Conservation (phyloP, 2,797 vertebrate genomes). For the Melanotaenia maccullochi region DNA sequence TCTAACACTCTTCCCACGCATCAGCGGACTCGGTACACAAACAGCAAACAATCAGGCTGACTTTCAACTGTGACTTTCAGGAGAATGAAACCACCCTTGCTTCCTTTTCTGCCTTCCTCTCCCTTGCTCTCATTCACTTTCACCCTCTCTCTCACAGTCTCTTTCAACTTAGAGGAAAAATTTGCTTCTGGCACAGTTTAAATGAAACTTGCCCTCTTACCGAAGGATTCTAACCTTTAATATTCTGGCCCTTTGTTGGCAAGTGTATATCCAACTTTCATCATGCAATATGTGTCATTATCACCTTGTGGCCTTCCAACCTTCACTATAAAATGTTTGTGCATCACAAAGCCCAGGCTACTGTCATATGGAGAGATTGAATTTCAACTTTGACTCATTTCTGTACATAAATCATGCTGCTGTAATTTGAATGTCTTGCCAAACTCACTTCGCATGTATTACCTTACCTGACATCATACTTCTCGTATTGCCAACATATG, state of each 20-base stretch:
- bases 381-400: conserved; percentile 57
- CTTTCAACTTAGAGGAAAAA: conserved; percentile 67
- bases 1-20: conserved; percentile 70
- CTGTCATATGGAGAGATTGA: conserved; percentile 39
- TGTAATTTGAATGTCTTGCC: conserved; percentile 40
- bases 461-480: conserved; percentile 45
- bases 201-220: conserved; percentile 82
- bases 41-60: conserved; percentile 78
- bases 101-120: conserved; percentile 12
- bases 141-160: conserved; percentile 32
- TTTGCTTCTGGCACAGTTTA: conserved; percentile 80
- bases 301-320: conserved; percentile 47
- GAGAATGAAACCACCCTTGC: conserved; percentile 61
- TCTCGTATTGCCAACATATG: conserved; percentile 6
- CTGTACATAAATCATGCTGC: conserved; percentile 40
- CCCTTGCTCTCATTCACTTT: conserved; percentile 23
- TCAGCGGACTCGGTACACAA: conserved; percentile 62
- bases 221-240: conserved; percentile 80
- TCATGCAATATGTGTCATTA: conserved; percentile 73
- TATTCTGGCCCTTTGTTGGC: conserved; percentile 77
- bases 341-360: conserved; percentile 32
- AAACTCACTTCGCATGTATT: conserved; percentile 28
- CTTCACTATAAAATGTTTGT: conserved; percentile 59
- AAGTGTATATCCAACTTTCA: conserved; percentile 78
- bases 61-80: conserved; percentile 82